phyloP scores from a whole-genome alignment of 1,140 invertebrate genomes.

The Diachasma alloeum region DNA sequence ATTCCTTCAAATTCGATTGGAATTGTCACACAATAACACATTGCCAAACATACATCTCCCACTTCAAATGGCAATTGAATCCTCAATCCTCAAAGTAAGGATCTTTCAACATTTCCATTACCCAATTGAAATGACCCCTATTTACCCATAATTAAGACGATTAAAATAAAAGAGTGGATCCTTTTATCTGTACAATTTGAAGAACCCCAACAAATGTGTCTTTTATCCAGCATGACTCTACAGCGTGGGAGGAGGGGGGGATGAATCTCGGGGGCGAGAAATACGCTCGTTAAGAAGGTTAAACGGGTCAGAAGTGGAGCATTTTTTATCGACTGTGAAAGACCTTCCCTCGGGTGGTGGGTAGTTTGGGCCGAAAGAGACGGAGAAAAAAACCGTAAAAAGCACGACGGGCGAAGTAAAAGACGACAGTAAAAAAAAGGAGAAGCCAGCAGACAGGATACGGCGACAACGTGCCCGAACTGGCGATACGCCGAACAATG shows the following conservation, averaged over 20 bases:
- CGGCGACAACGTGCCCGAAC: constrained; percentile 36
- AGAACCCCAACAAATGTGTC: background rate
- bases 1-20: too few species aligned
- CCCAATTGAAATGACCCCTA: background rate
- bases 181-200: background rate
- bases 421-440: constrained; percentile 2
- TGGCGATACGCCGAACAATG: constrained; percentile 37
- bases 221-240: background rate
- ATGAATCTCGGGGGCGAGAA: constrained; percentile 21
- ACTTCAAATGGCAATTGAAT: too few species aligned
- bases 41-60: too few species aligned
- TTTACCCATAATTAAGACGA: background rate
- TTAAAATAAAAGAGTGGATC: background rate
- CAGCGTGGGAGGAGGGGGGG: background rate
- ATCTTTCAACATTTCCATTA: background rate
- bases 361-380: background rate
- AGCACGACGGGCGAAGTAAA: background rate
- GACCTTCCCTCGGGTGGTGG: background rate
- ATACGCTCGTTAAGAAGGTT: constrained; percentile 10
- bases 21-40: too few species aligned
- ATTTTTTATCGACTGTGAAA: constrained; percentile 12
- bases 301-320: background rate
- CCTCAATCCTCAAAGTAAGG: too few species aligned
- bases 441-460: constrained; percentile 26
- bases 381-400: background rate